Base-by-base conservation (phyloP, 2,797 vertebrate genomes). In the Takifugu ocellatus region DNA sequence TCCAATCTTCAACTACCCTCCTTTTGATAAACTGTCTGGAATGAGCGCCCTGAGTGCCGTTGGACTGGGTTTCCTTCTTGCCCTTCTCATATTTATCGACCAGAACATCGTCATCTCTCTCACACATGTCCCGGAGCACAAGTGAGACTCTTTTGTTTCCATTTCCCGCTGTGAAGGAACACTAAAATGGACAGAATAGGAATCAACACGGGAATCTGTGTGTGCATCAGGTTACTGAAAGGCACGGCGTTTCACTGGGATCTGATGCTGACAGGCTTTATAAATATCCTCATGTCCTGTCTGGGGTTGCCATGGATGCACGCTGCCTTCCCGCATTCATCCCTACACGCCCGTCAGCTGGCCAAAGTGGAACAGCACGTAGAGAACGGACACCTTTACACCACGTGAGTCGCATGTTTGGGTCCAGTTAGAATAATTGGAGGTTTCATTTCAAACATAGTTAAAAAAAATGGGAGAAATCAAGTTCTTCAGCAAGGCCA, bases 171-270 rank as follows among this genome's bases (percentile, higher is more conserved):
- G 31, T 5, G 47, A 31, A 7, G n/a, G 43, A 45, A 45, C 2
- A 5, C 15, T 16, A 2, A n/a, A 16, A 14, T 50, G 27, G 45
- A 25, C 49, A 53, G 26, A 61, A 46, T 12, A 25, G 42, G 51
- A 36, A 12, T n/a, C 16, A 42, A 14, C 54, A 33, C 10, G 25
- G 17, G 39, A 24, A 26, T 21, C 21, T 66, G 33, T 59, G 51
- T 31, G 25, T 25, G 53, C 61, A 51, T 59, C 68, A 99, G 96
- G 88, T 77, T 98, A 82, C 89, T 95, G 63, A 99, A 98, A 84
- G 96, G 96, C 67, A 97, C 96, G 0, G 89, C 94, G 1, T 98
- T 98, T 84, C 96, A 97, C 90, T 98, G 96, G 96, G 96, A 98
- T 79, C 92, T 99, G 47, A 90, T 98, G 80, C 93, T 99, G 2